Evolutionary conservation across 1,140 invertebrate species (phyloP), one percentile per base, ranked within the genome.

Genomic region (Drosophila navojoa): DNA sequence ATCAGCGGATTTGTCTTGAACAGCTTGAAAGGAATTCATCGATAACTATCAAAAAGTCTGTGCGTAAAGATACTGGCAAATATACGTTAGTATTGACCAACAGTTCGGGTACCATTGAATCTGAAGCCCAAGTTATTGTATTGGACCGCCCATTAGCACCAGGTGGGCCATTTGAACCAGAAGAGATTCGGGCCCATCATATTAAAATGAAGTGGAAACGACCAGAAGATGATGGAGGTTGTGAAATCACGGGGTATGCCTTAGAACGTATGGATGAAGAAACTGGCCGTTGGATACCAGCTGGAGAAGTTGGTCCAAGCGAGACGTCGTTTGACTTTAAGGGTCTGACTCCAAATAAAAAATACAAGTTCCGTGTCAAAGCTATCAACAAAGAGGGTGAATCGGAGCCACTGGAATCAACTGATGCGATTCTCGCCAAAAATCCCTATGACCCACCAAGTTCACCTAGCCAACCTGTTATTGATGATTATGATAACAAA

Each of bases 361-460:
- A 98, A 82, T 99, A 99, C 93, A 99, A 99, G 93, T 99, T 99
- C 94, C 94, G 99, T 49, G 98, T 99, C 0, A 98, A 98, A 81
- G 99, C 99, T 32, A 96, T 98, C 32, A 99, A 99, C 92, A 99
- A 99, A 91, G 99, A 99, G 93, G 99, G 99, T 2, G 96, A 98
- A 93, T 98, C 98, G 0, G 98, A 99, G 79, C 98, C 99, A 25
- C 93, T 99, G 47, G 97, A 98, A 92, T 98, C 97, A 27, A 95
- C 96, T 10, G 97, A 97, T 79, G 93, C 96, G 4, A 98, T 98
- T 77, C 74, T 96, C 32, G 98, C 98, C 29, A 99, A 97, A 92
- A 99, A 99, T 95, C 98, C 98, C 58, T 99, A 99, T 90, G 97
- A 98, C 90, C 97, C 97, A 76, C 97, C 97, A 75, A 95, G 95